Percentiles rank a stretch among this genome's conserved stretches.
These are phyloP conservation scores for Empis livida DNA, from an alignment of 2,888 invertebrate species.

Conservation along the genomic window DNA sequence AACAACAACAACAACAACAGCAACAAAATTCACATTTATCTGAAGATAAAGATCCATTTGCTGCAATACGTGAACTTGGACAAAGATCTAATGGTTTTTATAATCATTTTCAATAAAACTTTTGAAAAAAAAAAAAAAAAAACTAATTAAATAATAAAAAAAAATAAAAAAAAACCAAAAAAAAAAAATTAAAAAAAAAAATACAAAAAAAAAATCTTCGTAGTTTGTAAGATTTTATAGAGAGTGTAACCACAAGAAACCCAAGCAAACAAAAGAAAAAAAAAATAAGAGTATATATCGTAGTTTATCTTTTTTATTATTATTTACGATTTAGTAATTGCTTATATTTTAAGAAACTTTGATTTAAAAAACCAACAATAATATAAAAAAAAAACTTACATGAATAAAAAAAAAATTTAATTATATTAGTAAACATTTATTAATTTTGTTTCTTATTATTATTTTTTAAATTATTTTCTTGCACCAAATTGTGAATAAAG, in stretches of 20 bases:
- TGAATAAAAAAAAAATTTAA: no score
- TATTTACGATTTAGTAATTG: no score
- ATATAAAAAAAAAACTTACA: no score
- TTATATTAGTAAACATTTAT: no score
- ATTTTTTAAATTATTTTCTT: no score
- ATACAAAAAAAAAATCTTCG: not conserved
- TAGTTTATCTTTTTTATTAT: no score
- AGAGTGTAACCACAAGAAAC: no score
- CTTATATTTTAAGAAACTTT: no score
- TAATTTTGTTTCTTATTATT: no score
- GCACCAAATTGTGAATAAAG: no score
- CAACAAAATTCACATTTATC: slow-evolving; percentile 6
- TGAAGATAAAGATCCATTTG: slow-evolving; percentile 36
- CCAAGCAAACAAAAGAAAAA: not conserved
- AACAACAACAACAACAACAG: slow-evolving; percentile 9
- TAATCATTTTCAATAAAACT: slow-evolving; percentile 42
- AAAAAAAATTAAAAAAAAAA: not conserved
- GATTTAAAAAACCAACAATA: no score
- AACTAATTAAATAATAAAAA: slow-evolving; percentile 8
- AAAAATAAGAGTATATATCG: not conserved
- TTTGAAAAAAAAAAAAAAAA: slow-evolving; percentile 5
- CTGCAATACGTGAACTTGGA: slow-evolving; percentile 38
- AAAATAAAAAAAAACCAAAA: not conserved
- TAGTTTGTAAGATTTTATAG: not conserved
- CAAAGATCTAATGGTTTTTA: slow-evolving; percentile 40